Evolutionary conservation across 2,113 vertebrate species (phyloP).

Genomic region (Orcinus orca): DNA sequence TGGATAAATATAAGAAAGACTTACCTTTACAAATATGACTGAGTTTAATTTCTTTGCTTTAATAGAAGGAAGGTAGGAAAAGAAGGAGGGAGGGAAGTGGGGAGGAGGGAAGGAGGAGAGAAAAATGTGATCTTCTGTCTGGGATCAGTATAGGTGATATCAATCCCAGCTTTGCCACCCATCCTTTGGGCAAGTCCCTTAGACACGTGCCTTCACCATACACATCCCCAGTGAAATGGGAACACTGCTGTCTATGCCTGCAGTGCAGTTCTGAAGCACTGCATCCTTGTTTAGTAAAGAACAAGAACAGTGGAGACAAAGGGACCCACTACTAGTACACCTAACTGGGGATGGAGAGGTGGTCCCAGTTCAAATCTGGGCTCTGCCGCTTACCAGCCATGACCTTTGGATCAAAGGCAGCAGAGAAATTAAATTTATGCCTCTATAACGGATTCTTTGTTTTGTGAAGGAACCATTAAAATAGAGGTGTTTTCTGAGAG

Average conservation of each 20-base stretch:
- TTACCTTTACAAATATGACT: neutral
- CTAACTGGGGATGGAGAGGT: neutral
- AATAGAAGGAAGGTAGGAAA: neutral
- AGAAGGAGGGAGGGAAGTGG: neutral
- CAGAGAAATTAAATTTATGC: neutral
- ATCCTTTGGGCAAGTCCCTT: neutral
- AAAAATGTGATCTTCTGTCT: neutral
- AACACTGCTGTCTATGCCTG: too few species aligned
- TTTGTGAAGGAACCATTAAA: neutral
- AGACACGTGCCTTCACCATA: neutral
- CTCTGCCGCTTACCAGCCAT: neutral
- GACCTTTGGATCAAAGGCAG: neutral
- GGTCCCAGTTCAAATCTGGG: neutral
- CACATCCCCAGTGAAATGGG: neutral
- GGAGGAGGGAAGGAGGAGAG: neutral
- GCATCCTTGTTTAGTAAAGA: neutral
- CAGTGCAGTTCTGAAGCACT: neutral
- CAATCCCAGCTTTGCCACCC: neutral
- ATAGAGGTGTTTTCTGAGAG: neutral
- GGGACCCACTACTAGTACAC: fast-evolving
- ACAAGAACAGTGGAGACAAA: neutral
- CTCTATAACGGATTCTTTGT: neutral
- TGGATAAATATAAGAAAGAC: neutral
- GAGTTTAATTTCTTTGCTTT: neutral
- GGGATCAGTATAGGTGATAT: neutral